Evolutionary conservation across 1,140 invertebrate species (phyloP), one percentile per base, ranked within the genome.

Genomic region (Sycophila sp.): DNA sequence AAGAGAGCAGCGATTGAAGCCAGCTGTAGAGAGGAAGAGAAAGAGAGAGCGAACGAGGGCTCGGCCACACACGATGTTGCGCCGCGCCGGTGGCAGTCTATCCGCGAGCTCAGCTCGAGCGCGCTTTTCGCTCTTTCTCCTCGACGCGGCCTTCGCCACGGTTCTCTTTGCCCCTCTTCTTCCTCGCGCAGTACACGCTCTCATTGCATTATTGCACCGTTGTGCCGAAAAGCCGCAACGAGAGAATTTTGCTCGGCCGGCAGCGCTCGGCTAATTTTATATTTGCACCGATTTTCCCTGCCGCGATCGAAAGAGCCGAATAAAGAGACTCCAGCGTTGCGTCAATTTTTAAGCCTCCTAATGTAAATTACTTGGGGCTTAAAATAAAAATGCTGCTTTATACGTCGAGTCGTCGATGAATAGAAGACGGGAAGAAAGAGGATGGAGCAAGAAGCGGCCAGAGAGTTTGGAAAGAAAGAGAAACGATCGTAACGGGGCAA

Each of bases 31-130:
- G n/a, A n/a, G n/a, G n/a, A n/a, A n/a, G n/a, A n/a, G n/a, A n/a
- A n/a, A n/a, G n/a, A n/a, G n/a, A n/a, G n/a, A n/a, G n/a, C n/a
- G n/a, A n/a, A n/a, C 34, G 34, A 28, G 51, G 51, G 59, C 28
- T 40, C 56, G 75, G 73, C 76, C 76, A 77, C 76, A 76, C 76
- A 74, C 74, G 74, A 74, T 69, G 76, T 70, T 34, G 58, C 65
- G 13, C 45, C 62, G 34, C 71, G 71, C 72, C 73, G 73, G 73
- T 63, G 71, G 68, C 66, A 63, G 53, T 60, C 73, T 59, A 47
- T 65, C 56, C 40, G 60, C 69, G 73, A 51, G 64, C 55, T 17
- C 19, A 65, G 53, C 51, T 28, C 69, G 73, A 51, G 64, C 55
- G 24, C 19, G 71, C 53, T 51, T 28, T 30, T 34, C 51, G 24